Conservation (phyloP, 2,113 vertebrate species). For the Lucifuga dentata region DNA sequence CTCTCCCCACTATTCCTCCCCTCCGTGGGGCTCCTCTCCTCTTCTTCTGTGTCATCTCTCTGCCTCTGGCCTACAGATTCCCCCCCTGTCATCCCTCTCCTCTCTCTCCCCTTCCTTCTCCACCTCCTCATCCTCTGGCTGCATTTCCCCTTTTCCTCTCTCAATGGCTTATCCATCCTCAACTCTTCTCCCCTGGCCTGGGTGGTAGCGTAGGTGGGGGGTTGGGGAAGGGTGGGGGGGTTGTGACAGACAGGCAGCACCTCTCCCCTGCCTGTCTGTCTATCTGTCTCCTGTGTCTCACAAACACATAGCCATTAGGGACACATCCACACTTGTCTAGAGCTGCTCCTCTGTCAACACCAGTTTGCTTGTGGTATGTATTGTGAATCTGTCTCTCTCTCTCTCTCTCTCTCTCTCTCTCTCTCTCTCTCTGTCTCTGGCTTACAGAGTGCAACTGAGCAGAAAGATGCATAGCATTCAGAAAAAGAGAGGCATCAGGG, state of each 20-base stretch:
- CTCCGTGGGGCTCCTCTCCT: not conserved
- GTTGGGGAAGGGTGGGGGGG: conserved; percentile 38
- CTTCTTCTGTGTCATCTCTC: conserved; percentile 58
- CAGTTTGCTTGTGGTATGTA: conserved; percentile 67
- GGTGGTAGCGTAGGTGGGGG: conserved; percentile 21
- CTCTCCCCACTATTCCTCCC: conserved; percentile 11
- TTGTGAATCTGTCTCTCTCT: conserved; percentile 22
- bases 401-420: conserved; percentile 33
- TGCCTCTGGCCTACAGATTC: conserved; percentile 61
- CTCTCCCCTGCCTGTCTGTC: conserved; percentile 37
- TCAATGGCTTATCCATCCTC: conserved; percentile 77
- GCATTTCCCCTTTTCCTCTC: conserved; percentile 65
- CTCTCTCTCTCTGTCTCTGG: conserved; percentile 22
- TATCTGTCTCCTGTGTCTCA: conserved; percentile 52
- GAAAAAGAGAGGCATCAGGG: conserved; percentile 18
- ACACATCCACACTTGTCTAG: conserved; percentile 75
- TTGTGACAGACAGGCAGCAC: conserved; percentile 50
- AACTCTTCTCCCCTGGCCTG: conserved; percentile 19
- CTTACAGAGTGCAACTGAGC: conserved; percentile 54
- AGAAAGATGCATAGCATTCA: conserved; percentile 60
- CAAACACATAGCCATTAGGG: conserved; percentile 67
- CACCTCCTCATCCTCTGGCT: conserved; percentile 32
- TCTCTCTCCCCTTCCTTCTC: conserved; percentile 51
- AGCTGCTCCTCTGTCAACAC: conserved; percentile 72
- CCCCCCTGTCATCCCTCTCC: conserved; percentile 70